Evolutionary conservation across 1,140 invertebrate genomes (phyloP).

Genomic region (Neodiprion pinetum): DNA sequence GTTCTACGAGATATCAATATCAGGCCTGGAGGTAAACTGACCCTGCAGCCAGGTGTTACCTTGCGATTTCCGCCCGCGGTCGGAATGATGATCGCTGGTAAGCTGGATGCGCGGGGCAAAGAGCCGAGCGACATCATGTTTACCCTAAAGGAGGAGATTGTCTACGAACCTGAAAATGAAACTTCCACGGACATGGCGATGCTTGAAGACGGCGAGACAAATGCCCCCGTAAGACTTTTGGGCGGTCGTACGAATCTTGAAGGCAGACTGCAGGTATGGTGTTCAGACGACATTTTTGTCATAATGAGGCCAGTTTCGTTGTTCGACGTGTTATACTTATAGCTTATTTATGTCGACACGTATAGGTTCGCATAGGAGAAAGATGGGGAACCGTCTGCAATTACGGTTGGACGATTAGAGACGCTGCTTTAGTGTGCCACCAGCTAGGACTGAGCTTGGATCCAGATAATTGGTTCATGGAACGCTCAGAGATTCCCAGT

Average conservation of each 20-base stretch:
- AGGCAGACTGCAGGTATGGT: slow-evolving; percentile 77
- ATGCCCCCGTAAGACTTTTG: slow-evolving; percentile 75
- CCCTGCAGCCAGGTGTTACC: slow-evolving; percentile 85
- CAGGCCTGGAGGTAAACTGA: slow-evolving; percentile 84
- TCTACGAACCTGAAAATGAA: slow-evolving; percentile 68
- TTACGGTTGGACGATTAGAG: slow-evolving; percentile 92
- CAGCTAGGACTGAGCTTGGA: slow-evolving; percentile 93
- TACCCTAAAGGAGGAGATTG: slow-evolving; percentile 77
- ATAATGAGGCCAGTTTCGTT: neutral
- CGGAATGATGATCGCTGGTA: slow-evolving; percentile 96
- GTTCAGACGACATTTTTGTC: neutral
- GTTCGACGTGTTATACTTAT: slow-evolving; percentile 8
- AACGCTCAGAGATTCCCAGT: slow-evolving; percentile 79
- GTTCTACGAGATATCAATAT: slow-evolving; percentile 92
- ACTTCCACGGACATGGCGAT: slow-evolving; percentile 51
- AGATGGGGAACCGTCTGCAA: slow-evolving; percentile 98
- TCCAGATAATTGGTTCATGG: slow-evolving; percentile 89
- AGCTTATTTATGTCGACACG: neutral
- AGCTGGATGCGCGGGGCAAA: slow-evolving; percentile 82
- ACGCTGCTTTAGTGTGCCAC: slow-evolving; percentile 93
- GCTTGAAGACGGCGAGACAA: slow-evolving; percentile 52
- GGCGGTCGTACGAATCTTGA: slow-evolving; percentile 78
- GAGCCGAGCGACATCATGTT: slow-evolving; percentile 79
- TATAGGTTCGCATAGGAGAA: slow-evolving; percentile 76
- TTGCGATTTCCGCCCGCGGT: slow-evolving; percentile 88